phyloP scores from a whole-genome alignment of 2,797 vertebrate genomes.

The Eulemur coronatus region DNA sequence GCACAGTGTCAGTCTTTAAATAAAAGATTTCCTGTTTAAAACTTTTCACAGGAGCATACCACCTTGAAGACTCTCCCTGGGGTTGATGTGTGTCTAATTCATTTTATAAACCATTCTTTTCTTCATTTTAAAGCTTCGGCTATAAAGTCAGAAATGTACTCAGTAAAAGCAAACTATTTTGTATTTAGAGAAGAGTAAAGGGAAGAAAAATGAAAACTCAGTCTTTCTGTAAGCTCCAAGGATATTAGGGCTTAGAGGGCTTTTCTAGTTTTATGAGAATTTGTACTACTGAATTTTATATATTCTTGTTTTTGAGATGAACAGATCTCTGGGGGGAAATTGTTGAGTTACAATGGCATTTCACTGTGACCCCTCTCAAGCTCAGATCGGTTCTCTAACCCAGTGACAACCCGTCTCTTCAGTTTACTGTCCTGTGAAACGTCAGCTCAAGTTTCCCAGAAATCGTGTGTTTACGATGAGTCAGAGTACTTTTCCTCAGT shows the following conservation, averaged over 20 bases:
- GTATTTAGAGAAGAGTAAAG: constrained; percentile 30
- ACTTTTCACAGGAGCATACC: background rate
- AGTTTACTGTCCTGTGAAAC: constrained; percentile 28
- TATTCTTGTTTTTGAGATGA: constrained; percentile 18
- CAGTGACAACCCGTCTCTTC: background rate
- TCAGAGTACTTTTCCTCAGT: background rate
- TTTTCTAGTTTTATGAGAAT: constrained; percentile 51
- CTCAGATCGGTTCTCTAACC: background rate
- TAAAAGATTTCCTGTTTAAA: constrained; percentile 3
- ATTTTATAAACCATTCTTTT: background rate
- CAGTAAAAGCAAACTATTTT: background rate
- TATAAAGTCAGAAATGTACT: background rate
- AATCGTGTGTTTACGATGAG: background rate
- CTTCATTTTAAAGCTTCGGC: background rate
- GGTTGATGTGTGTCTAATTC: background rate
- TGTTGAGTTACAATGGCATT: background rate
- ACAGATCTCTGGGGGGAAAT: constrained; percentile 4
- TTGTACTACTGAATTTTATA: constrained; percentile 61
- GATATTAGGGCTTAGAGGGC: background rate
- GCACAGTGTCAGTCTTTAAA: background rate
- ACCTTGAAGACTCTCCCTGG: background rate
- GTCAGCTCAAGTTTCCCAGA: constrained; percentile 1
- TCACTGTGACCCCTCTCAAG: constrained; percentile 39
- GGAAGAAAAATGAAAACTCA: background rate
- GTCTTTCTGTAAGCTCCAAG: background rate